Evolutionary conservation across 2,113 vertebrate genomes (phyloP).

Genomic region (Indri indri): DNA sequence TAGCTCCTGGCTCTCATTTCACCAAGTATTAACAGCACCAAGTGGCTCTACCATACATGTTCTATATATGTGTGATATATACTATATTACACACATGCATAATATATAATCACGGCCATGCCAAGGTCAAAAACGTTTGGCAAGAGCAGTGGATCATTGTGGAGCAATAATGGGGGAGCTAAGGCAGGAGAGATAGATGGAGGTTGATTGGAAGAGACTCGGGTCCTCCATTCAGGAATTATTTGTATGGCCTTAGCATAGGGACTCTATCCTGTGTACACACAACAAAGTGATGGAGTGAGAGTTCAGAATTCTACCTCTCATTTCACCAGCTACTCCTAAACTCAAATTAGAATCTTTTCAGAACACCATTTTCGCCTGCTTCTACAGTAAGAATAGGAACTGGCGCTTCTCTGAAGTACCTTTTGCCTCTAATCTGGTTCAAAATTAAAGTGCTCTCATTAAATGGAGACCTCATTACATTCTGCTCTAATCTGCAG

Average conservation of each 20-base stretch:
- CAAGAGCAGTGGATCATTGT: background rate
- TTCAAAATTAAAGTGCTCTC: constrained; percentile 68
- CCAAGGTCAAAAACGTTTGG: background rate
- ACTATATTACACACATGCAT: no score
- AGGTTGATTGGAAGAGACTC: background rate
- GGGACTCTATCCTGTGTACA: background rate
- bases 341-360: constrained; percentile 47
- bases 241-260: background rate
- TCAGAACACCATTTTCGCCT: constrained; percentile 45
- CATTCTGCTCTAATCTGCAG: constrained; percentile 60
- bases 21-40: background rate
- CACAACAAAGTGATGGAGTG: background rate
- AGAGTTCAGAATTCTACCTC: constrained; percentile 1
- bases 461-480: constrained; percentile 70
- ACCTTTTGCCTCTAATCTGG: constrained; percentile 63
- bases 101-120: background rate
- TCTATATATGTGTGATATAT: background rate
- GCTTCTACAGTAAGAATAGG: constrained; percentile 31
- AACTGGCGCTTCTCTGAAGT: constrained; percentile 52
- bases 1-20: background rate
- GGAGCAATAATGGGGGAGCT: background rate
- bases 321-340: constrained; percentile 29
- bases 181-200: background rate
- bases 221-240: background rate
- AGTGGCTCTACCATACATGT: background rate